Conservation (phyloP, 1,140 invertebrate genomes). For the Rhyzopertha dominica region DNA sequence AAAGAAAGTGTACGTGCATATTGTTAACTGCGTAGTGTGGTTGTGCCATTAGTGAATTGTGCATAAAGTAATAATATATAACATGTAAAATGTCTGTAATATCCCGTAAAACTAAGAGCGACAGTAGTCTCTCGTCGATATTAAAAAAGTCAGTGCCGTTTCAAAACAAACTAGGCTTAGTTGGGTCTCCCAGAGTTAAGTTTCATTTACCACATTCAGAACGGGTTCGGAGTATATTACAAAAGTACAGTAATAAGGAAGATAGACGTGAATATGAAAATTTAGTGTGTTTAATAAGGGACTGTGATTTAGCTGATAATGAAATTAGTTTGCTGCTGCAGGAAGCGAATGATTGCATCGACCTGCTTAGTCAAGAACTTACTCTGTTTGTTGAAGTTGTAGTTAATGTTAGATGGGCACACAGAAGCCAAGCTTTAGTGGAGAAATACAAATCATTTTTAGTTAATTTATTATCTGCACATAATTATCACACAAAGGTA, state of each 20-base stretch:
- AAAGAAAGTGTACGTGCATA: too few species aligned
- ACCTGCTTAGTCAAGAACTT: constrained; percentile 52
- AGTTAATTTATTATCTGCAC: constrained; percentile 57
- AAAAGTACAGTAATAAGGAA: constrained; percentile 24
- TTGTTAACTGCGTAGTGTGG: too few species aligned
- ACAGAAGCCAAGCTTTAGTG: constrained; percentile 46
- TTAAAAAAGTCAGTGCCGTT: constrained; percentile 24
- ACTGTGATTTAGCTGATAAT: constrained; percentile 49
- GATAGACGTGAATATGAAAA: constrained; percentile 35
- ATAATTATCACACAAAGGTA: constrained; percentile 56
- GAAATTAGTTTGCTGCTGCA: constrained; percentile 53
- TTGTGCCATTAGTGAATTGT: too few species aligned
- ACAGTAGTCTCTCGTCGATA: constrained; percentile 24
- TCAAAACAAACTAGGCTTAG: constrained; percentile 26
- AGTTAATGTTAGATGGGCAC: constrained; percentile 55
- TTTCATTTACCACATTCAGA: constrained; percentile 39
- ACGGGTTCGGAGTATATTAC: constrained; percentile 34
- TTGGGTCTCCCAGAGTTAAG: constrained; percentile 32
- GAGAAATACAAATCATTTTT: constrained; percentile 56
- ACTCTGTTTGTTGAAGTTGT: constrained; percentile 58
- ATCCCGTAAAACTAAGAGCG: constrained; percentile 8
- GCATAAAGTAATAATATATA: too few species aligned
- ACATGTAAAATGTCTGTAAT: constrained; percentile 16
- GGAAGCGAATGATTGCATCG: constrained; percentile 54
- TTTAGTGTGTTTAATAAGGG: constrained; percentile 37